These are phyloP conservation scores for Pycnonotus jocosus DNA, from an alignment of 2,113 vertebrate genomes.

Conservation along the genomic window DNA sequence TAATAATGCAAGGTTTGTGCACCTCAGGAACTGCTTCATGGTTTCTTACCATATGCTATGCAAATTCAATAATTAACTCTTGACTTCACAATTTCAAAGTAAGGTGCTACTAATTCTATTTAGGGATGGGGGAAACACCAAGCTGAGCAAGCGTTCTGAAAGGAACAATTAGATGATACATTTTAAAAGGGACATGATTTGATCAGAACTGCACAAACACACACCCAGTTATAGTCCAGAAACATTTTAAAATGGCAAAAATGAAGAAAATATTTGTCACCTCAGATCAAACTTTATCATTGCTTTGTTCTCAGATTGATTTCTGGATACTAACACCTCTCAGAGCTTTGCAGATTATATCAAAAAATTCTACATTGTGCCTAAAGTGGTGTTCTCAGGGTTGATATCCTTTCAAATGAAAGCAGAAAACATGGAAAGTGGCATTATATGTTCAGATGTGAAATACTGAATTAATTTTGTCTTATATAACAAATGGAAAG, in stretches of 20 bases:
- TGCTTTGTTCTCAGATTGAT: not conserved
- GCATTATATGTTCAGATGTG: not conserved
- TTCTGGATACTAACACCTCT: not conserved
- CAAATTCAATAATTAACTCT: slow-evolving; percentile 28
- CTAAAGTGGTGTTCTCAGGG: not conserved
- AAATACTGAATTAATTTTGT: not conserved
- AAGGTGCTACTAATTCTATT: not conserved
- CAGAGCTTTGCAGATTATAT: not conserved
- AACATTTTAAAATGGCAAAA: not conserved
- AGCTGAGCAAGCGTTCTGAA: not conserved
- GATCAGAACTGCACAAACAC: not conserved
- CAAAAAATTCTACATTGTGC: not conserved
- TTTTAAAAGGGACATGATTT: not conserved
- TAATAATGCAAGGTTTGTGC: slow-evolving; percentile 57
- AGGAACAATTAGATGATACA: not conserved
- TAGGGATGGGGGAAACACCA: not conserved
- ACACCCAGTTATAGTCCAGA: not conserved
- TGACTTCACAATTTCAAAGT: slow-evolving; percentile 15
- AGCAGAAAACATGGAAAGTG: not conserved
- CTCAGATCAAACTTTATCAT: not conserved
- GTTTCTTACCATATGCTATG: slow-evolving; percentile 42
- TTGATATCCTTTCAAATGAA: not conserved
- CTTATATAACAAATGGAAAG: not conserved
- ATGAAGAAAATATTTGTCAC: not conserved
- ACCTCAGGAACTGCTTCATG: slow-evolving; percentile 16